These are phyloP conservation scores for Tachystola acroxantha DNA, from an alignment of 2,888 invertebrate species.

Conservation along the genomic window DNA sequence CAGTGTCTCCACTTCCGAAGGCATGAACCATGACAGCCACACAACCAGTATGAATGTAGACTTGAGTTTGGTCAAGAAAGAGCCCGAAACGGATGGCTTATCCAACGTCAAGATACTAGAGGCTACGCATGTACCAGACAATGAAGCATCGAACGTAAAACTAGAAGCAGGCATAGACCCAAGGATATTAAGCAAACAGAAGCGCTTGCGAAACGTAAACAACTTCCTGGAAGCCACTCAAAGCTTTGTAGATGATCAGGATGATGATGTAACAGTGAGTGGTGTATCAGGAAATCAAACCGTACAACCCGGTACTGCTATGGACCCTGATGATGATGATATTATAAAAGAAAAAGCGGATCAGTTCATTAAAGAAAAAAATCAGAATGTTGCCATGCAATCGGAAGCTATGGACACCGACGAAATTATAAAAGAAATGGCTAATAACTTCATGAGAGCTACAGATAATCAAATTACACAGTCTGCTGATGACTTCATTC, in stretches of 20 bases:
- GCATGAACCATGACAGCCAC: neutral
- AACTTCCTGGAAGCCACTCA: neutral
- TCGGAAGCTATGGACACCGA: too few species aligned
- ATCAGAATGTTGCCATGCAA: too few species aligned
- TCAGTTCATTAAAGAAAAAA: neutral
- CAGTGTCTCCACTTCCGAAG: neutral
- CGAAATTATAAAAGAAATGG: conserved; percentile 3
- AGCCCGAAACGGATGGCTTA: conserved; percentile 14
- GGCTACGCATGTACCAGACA: conserved; percentile 13
- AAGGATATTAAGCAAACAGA: neutral
- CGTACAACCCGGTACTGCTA: too few species aligned
- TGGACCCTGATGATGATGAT: conserved; percentile 6
- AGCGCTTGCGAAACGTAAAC: neutral
- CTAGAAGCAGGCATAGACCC: neutral
- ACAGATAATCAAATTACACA: too few species aligned
- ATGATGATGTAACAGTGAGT: neutral
- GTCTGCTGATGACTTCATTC: conserved; percentile 10
- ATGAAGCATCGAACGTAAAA: neutral
- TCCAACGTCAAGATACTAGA: conserved; percentile 17
- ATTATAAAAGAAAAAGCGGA: conserved; percentile 14
- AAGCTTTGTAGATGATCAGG: neutral
- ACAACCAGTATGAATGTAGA: neutral
- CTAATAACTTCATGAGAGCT: too few species aligned
- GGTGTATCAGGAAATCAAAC: too few species aligned
- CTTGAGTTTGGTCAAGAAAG: conserved; percentile 11